Base-by-base conservation (phyloP, 2,113 vertebrate genomes). In the Falcunculus frontatus region DNA sequence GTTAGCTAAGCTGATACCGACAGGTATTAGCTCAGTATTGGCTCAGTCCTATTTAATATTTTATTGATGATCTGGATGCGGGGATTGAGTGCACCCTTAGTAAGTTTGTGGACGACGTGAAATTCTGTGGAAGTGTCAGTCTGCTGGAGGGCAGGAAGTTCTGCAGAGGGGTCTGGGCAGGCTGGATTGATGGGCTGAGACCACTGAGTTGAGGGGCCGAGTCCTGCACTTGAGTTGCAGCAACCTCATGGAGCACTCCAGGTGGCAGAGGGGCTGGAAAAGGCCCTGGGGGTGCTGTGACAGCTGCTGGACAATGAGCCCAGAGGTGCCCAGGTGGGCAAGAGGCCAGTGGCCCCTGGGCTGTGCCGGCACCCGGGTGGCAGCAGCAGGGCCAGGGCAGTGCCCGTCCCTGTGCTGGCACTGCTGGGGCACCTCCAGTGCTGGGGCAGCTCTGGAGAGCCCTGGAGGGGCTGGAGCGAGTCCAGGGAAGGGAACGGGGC, bases 161-260 rank as follows among this genome's bases (percentile, higher is more conserved):
- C 19, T 89, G 29, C 39, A 52, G 19, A 46, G 29, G 39, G 25
- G 5, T 39, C 29, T 39, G 52, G 37, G 19, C 23, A 65, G 56
- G 7, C 57, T 26, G 65, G 20, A 17, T 9, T 9, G 7, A 7
- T n/a, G 56, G 47, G 22, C 50, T 73, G 44, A 9, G 42, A 20
- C 16, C 19, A 6, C 6, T 0, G 1, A 23, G 8, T 1, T 33
- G 52, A 44, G 1, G 29, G 9, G 23, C 35, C 1, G 12, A 49
- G 44, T 74, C 37, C 44, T 39, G 37, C 23, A 10, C 15, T 23
- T 16, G 32, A 27, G 13, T 20, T 44, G 13, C 33, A 52, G 46
- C 13, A 27, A 30, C 19, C 19, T 18, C 27, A 9, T 4, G 13
- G 44, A 52, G 22, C 13, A 5, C 22, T 57, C 27, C 35, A 33